These are phyloP conservation scores for Perdita meconis DNA, from an alignment of 2,888 invertebrate species.

Conservation along the genomic window DNA sequence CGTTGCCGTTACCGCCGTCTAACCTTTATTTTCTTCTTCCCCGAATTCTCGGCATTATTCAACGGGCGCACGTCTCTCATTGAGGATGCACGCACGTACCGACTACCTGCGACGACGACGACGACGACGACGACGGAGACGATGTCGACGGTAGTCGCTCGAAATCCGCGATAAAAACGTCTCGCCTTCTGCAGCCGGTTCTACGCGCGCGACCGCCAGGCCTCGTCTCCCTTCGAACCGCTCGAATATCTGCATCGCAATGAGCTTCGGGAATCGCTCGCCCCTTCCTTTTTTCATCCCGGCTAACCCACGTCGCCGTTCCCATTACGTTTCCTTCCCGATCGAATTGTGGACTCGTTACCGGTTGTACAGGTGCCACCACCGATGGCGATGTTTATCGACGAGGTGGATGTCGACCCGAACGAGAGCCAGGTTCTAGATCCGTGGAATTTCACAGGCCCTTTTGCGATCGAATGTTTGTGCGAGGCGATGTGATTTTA, in stretches of 20 bases:
- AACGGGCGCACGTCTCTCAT: slow-evolving; percentile 76
- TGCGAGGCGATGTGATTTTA: no score
- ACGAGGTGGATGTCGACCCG: no score
- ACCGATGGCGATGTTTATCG: slow-evolving; percentile 9
- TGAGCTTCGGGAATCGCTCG: slow-evolving; percentile 40
- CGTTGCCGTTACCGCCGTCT: slow-evolving; percentile 45
- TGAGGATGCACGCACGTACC: slow-evolving; percentile 71
- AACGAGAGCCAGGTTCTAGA: no score
- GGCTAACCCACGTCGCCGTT: slow-evolving; percentile 8
- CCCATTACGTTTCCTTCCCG: slow-evolving; percentile 12
- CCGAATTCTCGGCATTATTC: slow-evolving; percentile 77
- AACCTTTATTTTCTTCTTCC: slow-evolving; percentile 68
- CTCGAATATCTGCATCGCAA: slow-evolving; percentile 62
- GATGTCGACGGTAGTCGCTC: slow-evolving; percentile 42
- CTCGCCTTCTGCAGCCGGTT: slow-evolving; percentile 55
- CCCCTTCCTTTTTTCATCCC: slow-evolving; percentile 3
- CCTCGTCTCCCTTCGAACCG: slow-evolving; percentile 34
- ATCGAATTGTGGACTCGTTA: slow-evolving; percentile 4
- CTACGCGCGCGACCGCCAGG: slow-evolving; percentile 28
- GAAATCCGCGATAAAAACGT: slow-evolving; percentile 69
- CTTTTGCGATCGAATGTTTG: no score
- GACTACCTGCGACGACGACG: slow-evolving; percentile 61
- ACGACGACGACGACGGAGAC: slow-evolving; percentile 40
- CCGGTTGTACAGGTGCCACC: not conserved
- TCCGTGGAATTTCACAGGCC: no score